These are phyloP conservation scores for Chondrosia reniformis DNA, from an alignment of 37 sponge, comb jelly and placozoan genomes.

Conservation along the genomic window DNA sequence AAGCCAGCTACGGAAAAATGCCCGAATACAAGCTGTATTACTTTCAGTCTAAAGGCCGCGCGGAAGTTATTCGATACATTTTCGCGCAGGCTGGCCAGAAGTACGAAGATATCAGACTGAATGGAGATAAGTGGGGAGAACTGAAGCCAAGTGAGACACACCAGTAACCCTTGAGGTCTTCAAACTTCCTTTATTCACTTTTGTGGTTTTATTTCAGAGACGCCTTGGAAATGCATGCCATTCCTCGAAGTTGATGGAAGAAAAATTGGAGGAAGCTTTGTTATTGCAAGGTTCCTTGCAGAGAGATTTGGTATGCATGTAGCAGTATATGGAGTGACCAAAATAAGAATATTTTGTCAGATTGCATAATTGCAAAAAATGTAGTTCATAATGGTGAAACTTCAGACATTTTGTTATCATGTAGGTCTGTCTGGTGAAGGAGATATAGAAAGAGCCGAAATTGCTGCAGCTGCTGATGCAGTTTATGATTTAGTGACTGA, in stretches of 20 bases:
- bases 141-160: conserved; percentile 20
- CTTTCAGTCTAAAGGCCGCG: conserved; percentile 12
- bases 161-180: too few species aligned
- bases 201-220: neutral
- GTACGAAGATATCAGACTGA: conserved; percentile 21
- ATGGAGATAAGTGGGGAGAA: conserved; percentile 8
- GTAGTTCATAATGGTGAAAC: too few species aligned
- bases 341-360: too few species aligned
- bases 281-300: conserved; percentile 36
- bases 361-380: too few species aligned
- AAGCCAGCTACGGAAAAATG: too few species aligned
- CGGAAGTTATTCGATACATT: conserved; percentile 8
- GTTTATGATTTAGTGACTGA: conserved; percentile 17
- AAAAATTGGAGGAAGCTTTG: conserved; percentile 28
- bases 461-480: conserved; percentile 42
- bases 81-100: conserved; percentile 25
- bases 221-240: conserved; percentile 50
- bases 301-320: conserved; percentile 56
- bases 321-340: too few species aligned
- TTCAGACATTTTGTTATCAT: too few species aligned
- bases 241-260: conserved; percentile 54
- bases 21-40: conserved; percentile 30
- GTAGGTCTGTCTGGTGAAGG: conserved; percentile 60
- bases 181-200: too few species aligned
- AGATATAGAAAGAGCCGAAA: conserved; percentile 49